phyloP scores from a whole-genome alignment of 1,140 invertebrate genomes.

The Pachyrhynchus sulphureomaculatus region DNA sequence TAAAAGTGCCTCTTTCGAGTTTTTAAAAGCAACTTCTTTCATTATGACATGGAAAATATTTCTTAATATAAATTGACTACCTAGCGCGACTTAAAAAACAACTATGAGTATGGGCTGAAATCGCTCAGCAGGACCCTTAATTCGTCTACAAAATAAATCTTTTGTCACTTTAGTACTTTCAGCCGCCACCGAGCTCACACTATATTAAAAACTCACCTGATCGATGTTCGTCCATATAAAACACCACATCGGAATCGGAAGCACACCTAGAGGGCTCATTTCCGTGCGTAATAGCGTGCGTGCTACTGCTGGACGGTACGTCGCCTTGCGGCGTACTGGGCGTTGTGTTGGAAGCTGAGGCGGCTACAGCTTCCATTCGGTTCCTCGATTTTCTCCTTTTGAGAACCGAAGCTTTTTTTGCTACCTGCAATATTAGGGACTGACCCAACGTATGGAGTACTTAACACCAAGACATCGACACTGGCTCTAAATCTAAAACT shows the following conservation, averaged over 20 bases:
- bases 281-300: constrained; percentile 19
- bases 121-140: too few species aligned
- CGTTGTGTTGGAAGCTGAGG: constrained; percentile 17
- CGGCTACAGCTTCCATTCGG: constrained; percentile 60
- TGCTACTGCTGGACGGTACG: constrained; percentile 29
- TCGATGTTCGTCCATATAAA: constrained; percentile 70
- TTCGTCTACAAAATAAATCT: too few species aligned
- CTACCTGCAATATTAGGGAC: constrained; percentile 71
- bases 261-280: constrained; percentile 43
- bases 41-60: too few species aligned
- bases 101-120: too few species aligned
- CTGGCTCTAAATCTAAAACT: constrained; percentile 48
- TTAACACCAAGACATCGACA: constrained; percentile 53
- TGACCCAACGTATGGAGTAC: constrained; percentile 56
- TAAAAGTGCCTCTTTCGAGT: too few species aligned
- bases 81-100: too few species aligned
- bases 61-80: too few species aligned
- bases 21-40: too few species aligned
- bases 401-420: constrained; percentile 71
- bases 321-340: constrained; percentile 40
- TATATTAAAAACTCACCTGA: constrained; percentile 57
- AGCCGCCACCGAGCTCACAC: too few species aligned
- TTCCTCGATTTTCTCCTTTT: constrained; percentile 69
- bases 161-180: too few species aligned
- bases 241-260: constrained; percentile 68